Evolutionary conservation across 2,888 invertebrate species (phyloP), one percentile per base, ranked within the genome.

Genomic region (Stratiomys singularior): DNA sequence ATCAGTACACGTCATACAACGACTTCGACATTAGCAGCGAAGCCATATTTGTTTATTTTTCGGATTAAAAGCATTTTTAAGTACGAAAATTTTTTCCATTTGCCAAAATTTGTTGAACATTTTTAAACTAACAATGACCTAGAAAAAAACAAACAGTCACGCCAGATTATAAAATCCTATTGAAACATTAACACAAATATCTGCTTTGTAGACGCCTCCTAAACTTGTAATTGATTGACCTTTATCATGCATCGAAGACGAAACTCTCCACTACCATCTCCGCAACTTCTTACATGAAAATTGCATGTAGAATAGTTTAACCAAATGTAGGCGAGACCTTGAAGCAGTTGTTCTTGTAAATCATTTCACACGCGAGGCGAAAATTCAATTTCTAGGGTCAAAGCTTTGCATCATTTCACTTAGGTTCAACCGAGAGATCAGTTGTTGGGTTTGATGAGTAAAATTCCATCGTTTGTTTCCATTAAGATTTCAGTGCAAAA

Each of bases 201-300:
- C 37, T 37, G 37, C 37, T 37, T 9, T 3, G 5, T 37, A 37
- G 5, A 37, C 37, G 37, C 37, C 37, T 37, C 37, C 37, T 5
- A 37, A 37, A 37, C 37, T 37, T 37, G 37, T n/a, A 52, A 52
- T 52, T 52, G 52, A 52, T 52, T 52, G 52, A 52, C 52, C 52
- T 52, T 52, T 52, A 13, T 18, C 3, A 52, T n/a, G 15, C 15
- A 52, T n/a, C 15, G 4, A n/a, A 9, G 7, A 52, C 52, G 7
- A 52, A 9, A 5, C 3, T 52, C 52, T 52, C 15, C 52, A 52
- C 15, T 52, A 18, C 37, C 3, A 37, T 37, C 37, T 37, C 37
- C 37, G 37, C 37, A 37, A 9, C 37, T 37, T 52, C 52, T 52
- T 37, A 37, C 37, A 37, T 5, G 3, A 9, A 37, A 37, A 52